phyloP scores from a whole-genome alignment of 53 echinoderm and acorn worm species.

The Echinometra lucunter region DNA sequence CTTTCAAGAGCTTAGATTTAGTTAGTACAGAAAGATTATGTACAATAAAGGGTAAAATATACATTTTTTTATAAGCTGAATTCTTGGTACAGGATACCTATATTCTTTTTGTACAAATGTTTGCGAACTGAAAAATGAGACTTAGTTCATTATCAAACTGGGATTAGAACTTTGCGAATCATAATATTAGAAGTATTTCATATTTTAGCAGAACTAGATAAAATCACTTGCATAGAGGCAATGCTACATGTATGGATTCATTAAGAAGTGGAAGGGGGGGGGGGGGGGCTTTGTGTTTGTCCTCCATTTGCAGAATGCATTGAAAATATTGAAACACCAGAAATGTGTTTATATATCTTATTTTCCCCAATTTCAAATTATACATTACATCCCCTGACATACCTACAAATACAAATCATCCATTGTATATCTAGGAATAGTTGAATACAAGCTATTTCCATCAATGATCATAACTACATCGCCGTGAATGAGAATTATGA shows the following conservation, averaged over 20 bases:
- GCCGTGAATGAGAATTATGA: not conserved
- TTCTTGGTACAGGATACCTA: not conserved
- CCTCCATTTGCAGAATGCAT: too few species aligned
- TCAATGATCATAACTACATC: not conserved
- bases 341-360: too few species aligned
- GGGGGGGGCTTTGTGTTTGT: too few species aligned
- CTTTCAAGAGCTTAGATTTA: not conserved
- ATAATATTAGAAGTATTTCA: not conserved
- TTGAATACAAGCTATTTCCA: not conserved
- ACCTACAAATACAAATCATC: not conserved
- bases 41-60: not conserved
- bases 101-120: not conserved
- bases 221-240: not conserved
- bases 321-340: too few species aligned
- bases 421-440: not conserved
- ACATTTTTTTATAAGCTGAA: not conserved
- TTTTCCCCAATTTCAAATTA: too few species aligned
- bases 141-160: too few species aligned
- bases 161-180: not conserved
- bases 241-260: not conserved
- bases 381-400: too few species aligned
- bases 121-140: too few species aligned
- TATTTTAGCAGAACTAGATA: not conserved
- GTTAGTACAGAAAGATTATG: conserved; percentile 17
- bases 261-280: too few species aligned